phyloP scores from a whole-genome alignment of 2,797 vertebrate genomes.

The Atherinosoma microstoma region DNA sequence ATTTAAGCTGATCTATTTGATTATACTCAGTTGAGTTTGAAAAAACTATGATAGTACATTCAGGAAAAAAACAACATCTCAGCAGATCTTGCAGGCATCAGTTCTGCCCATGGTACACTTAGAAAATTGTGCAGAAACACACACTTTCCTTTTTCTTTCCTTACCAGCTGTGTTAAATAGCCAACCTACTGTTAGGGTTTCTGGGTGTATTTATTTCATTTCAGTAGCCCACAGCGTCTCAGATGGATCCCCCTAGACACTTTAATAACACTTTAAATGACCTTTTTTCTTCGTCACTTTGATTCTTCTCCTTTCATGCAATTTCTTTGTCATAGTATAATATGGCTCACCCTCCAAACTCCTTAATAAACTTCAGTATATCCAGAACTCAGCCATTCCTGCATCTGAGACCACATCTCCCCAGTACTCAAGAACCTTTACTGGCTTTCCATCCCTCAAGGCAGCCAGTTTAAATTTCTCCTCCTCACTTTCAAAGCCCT shows the following conservation, averaged over 20 bases:
- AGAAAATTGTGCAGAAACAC: constrained; percentile 17
- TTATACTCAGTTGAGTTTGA: background rate
- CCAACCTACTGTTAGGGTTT: constrained; percentile 55
- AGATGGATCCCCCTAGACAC: constrained; percentile 49
- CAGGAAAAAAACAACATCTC: background rate
- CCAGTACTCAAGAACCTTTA: no score
- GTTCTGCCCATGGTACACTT: constrained; percentile 17
- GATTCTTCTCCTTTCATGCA: constrained; percentile 19
- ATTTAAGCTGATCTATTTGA: background rate
- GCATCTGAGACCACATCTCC: no score
- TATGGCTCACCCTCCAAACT: background rate
- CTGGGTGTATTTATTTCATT: constrained; percentile 61
- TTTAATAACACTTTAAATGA: constrained; percentile 53
- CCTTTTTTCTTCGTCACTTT: constrained; percentile 37
- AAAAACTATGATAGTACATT: no score
- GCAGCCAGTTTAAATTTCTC: no score
- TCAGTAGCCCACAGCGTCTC: constrained; percentile 53
- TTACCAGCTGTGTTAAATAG: constrained; percentile 60
- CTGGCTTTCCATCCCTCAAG: no score
- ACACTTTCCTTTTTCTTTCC: constrained; percentile 58
- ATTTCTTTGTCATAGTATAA: constrained; percentile 28
- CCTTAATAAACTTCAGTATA: no score
- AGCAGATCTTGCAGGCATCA: background rate
- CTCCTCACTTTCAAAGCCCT: no score
- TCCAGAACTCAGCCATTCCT: no score